Conservation (phyloP, 1,140 invertebrate species). For the Trypoxylus dichotomus region DNA sequence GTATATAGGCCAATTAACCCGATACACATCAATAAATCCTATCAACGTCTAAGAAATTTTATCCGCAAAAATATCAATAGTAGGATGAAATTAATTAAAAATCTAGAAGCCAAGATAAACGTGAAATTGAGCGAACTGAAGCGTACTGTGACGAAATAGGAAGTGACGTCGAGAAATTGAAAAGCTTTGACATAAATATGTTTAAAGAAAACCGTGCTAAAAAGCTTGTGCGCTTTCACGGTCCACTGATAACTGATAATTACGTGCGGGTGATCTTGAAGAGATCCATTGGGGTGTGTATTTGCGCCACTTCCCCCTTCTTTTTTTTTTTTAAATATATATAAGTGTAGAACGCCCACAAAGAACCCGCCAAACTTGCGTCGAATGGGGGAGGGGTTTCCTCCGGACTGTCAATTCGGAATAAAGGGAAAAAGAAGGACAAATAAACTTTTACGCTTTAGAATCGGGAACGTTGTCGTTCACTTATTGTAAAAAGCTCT, state of each 20-base stretch:
- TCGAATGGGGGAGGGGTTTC: neutral
- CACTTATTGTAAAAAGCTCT: slow-evolving; percentile 49
- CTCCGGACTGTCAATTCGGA: slow-evolving; percentile 16
- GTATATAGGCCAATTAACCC: too few species aligned
- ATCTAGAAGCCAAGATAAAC: neutral
- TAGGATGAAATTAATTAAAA: neutral
- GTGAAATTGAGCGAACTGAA: slow-evolving; percentile 43
- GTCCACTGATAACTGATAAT: slow-evolving; percentile 52
- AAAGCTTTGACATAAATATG: slow-evolving; percentile 39
- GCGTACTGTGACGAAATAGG: slow-evolving; percentile 32
- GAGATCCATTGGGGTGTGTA: slow-evolving; percentile 44
- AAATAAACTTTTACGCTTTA: slow-evolving; percentile 52
- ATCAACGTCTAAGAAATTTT: too few species aligned
- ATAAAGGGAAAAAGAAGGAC: slow-evolving; percentile 44
- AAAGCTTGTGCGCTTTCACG: slow-evolving; percentile 49
- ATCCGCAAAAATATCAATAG: too few species aligned
- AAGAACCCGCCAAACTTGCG: slow-evolving; percentile 44
- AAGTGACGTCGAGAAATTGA: slow-evolving; percentile 33
- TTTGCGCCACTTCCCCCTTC: slow-evolving; percentile 38
- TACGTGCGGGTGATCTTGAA: slow-evolving; percentile 53
- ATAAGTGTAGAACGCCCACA: slow-evolving; percentile 50
- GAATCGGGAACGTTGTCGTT: slow-evolving; percentile 47
- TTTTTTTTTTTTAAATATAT: slow-evolving; percentile 45
- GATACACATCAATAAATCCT: too few species aligned
- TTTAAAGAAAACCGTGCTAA: slow-evolving; percentile 49